These are phyloP conservation scores for Tuta absoluta DNA, from an alignment of 2,888 invertebrate genomes.

Conservation along the genomic window DNA sequence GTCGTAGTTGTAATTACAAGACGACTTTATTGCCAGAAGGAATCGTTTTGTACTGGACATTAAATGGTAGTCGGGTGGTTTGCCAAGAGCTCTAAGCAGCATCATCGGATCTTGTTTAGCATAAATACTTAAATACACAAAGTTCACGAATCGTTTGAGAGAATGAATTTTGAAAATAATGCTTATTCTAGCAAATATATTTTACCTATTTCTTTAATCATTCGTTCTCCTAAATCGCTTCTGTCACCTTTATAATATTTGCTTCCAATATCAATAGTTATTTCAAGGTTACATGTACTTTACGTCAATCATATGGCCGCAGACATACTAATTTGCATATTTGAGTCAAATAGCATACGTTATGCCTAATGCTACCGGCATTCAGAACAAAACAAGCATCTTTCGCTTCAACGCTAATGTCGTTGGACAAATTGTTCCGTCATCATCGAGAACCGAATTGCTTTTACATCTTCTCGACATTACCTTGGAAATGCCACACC, in stretches of 20 bases:
- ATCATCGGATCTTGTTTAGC: background rate
- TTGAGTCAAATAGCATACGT: slow-evolving; percentile 17
- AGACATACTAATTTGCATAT: slow-evolving; percentile 15
- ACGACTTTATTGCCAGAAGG: slow-evolving; percentile 2
- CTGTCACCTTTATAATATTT: background rate
- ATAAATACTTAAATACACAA: too few relatives aligned
- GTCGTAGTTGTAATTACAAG: slow-evolving; percentile 6
- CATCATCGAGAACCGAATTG: slow-evolving; percentile 39
- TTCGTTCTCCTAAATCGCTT: background rate
- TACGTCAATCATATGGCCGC: background rate
- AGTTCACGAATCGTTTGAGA: too few relatives aligned
- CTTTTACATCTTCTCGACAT: slow-evolving; percentile 41
- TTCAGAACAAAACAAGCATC: slow-evolving; percentile 34
- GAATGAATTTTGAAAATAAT: too few relatives aligned
- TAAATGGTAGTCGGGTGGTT: background rate
- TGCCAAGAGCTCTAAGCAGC: slow-evolving; percentile 1
- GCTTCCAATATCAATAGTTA: background rate
- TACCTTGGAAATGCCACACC: slow-evolving; percentile 37
- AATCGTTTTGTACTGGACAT: slow-evolving; percentile 12
- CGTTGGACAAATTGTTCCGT: slow-evolving; percentile 32
- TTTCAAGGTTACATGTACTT: slow-evolving; percentile 7
- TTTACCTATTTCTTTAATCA: too few relatives aligned
- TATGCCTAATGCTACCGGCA: slow-evolving; percentile 33
- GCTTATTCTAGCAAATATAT: too few relatives aligned
- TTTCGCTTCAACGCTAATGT: slow-evolving; percentile 21